Percentiles rank a stretch among this genome's conserved stretches.
phyloP scores from a whole-genome alignment of 2,888 invertebrate species.

The Leucophenga montana region DNA sequence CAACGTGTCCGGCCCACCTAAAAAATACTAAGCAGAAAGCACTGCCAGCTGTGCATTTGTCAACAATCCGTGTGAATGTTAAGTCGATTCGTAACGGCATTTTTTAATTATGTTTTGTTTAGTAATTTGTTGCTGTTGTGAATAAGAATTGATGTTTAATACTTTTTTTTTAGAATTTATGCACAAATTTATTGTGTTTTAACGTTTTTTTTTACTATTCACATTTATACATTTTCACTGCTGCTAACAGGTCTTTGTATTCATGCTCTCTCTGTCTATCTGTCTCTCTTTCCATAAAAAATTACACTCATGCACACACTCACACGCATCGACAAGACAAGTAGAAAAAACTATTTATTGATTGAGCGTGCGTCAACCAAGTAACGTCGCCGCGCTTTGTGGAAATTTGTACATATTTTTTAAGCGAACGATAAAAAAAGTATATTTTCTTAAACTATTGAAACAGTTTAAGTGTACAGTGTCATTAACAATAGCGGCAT shows the following conservation, averaged over 20 bases:
- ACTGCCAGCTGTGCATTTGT: too few species aligned
- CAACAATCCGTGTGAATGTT: too few species aligned
- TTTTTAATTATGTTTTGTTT: too few species aligned
- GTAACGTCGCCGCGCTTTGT: conserved; percentile 1
- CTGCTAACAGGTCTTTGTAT: conserved; percentile 3
- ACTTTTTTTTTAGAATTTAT: too few species aligned
- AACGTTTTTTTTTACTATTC: too few species aligned
- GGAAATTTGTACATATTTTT: neutral
- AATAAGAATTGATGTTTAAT: too few species aligned
- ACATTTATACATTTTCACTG: too few species aligned
- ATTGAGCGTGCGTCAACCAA: conserved; percentile 15
- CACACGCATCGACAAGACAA: conserved; percentile 1
- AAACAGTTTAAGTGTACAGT: neutral
- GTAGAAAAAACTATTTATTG: conserved; percentile 13
- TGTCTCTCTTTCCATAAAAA: neutral
- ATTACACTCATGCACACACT: neutral
- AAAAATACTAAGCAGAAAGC: too few species aligned
- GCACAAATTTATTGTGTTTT: too few species aligned
- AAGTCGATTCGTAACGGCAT: too few species aligned
- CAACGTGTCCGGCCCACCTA: too few species aligned
- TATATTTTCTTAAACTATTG: neutral
- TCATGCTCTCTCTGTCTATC: neutral
- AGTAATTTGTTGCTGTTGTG: too few species aligned
- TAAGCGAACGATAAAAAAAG: neutral
- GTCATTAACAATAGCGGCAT: neutral